phyloP scores from a whole-genome alignment of 2,888 invertebrate genomes.

The Meganola albula region DNA sequence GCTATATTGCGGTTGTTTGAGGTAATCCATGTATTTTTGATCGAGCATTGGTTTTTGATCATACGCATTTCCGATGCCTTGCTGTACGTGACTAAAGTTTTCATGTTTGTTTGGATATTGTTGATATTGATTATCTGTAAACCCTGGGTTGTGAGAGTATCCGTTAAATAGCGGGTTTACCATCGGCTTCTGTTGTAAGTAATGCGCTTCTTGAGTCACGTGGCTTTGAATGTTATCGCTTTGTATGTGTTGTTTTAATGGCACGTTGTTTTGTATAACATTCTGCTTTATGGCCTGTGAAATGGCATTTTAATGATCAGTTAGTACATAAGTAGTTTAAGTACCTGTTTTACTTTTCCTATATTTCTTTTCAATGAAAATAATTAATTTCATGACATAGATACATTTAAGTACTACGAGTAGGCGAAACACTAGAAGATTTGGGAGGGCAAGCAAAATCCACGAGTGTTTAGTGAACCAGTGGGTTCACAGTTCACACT shows the following conservation, averaged over 20 bases:
- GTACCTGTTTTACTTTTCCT: no score
- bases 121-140: slow-evolving; percentile 62
- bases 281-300: slow-evolving; percentile 69
- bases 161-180: slow-evolving; percentile 68
- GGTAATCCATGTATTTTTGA: slow-evolving; percentile 71
- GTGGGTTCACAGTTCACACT: no score
- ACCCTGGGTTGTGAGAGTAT: slow-evolving; percentile 51
- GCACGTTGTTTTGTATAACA: slow-evolving; percentile 71
- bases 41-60: slow-evolving; percentile 65
- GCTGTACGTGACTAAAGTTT: slow-evolving; percentile 63
- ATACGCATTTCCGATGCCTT: slow-evolving; percentile 67
- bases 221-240: slow-evolving; percentile 70
- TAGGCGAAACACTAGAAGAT: no score
- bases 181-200: slow-evolving; percentile 75
- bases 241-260: slow-evolving; percentile 73
- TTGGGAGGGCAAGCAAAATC: no score
- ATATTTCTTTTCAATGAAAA: no score
- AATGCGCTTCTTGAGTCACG: slow-evolving; percentile 70
- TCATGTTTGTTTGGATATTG: slow-evolving; percentile 66
- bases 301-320: background rate
- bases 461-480: no score
- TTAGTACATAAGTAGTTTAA: no score
- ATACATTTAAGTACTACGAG: no score
- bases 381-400: no score
- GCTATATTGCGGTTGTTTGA: slow-evolving; percentile 75